Conservation (phyloP, 2,888 invertebrate genomes). For the Girardia tigrina region DNA sequence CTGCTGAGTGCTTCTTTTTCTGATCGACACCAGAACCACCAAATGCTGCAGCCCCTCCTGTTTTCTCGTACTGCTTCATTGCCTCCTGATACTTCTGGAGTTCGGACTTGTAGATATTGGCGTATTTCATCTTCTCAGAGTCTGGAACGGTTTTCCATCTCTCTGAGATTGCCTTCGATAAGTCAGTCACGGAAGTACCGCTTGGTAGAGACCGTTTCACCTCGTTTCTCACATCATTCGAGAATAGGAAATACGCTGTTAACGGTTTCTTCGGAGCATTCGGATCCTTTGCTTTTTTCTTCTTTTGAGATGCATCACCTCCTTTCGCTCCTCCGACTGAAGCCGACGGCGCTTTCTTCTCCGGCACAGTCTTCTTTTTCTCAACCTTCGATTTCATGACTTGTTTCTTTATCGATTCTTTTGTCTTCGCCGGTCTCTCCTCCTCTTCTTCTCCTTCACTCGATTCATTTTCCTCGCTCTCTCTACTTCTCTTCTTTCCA, state of each 20-base stretch:
- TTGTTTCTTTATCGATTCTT: not conserved
- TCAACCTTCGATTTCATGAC: slow-evolving; percentile 13
- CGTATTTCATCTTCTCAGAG: slow-evolving; percentile 41
- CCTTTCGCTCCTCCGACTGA: slow-evolving; percentile 34
- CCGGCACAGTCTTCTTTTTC: not conserved
- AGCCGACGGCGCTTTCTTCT: not conserved
- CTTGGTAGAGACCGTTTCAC: slow-evolving; percentile 71
- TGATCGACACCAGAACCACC: no score
- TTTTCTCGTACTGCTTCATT: slow-evolving; percentile 69
- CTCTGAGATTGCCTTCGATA: slow-evolving; percentile 50
- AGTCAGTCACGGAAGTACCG: slow-evolving; percentile 75
- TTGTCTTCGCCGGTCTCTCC: slow-evolving; percentile 8
- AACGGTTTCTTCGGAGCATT: slow-evolving; percentile 75
- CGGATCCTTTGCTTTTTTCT: slow-evolving; percentile 58
- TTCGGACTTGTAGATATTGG: slow-evolving; percentile 66
- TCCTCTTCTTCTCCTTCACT: slow-evolving; percentile 37
- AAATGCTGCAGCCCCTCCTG: no score
- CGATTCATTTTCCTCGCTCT: no score
- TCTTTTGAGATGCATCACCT: slow-evolving; percentile 39
- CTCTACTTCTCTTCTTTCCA: slow-evolving; percentile 52
- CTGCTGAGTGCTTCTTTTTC: no score
- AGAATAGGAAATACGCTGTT: slow-evolving; percentile 84
- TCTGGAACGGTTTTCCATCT: slow-evolving; percentile 27
- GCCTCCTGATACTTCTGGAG: slow-evolving; percentile 73
- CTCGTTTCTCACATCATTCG: slow-evolving; percentile 69